Conservation (phyloP, 53 echinoderm and acorn worm species). For the Mesocentrotus franciscanus region DNA sequence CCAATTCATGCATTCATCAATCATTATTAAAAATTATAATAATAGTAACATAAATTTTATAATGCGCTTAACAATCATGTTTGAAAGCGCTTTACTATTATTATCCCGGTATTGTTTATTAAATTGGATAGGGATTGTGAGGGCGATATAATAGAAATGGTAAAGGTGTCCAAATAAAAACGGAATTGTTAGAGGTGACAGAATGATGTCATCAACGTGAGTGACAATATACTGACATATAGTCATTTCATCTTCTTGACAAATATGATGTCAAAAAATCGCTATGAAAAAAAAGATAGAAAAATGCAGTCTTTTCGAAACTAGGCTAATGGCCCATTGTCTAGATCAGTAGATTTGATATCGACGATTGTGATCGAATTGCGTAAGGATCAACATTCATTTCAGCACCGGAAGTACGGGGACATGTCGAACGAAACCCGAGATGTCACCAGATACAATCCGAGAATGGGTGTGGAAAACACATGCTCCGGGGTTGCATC, state of each 20-base stretch:
- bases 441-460: not conserved
- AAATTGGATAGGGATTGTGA: no score
- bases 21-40: no score
- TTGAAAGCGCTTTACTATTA: no score
- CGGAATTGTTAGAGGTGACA: not conserved
- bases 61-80: no score
- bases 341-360: not conserved
- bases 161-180: no score
- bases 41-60: no score
- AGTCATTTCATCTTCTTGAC: not conserved
- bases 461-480: not conserved
- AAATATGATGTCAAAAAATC: not conserved
- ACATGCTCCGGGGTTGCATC: not conserved
- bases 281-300: not conserved
- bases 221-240: not conserved
- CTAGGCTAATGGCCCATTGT: not conserved
- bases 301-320: not conserved
- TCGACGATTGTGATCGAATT: constrained; percentile 11
- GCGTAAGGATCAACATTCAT: constrained; percentile 29
- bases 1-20: no score
- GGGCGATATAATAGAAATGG: no score
- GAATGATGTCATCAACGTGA: not conserved
- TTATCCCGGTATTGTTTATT: no score
- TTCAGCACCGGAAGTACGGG: not conserved
- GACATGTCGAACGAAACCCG: not conserved